These are phyloP conservation scores for Ptilonorhynchus violaceus DNA, from an alignment of 2,113 vertebrate species.

Conservation along the genomic window DNA sequence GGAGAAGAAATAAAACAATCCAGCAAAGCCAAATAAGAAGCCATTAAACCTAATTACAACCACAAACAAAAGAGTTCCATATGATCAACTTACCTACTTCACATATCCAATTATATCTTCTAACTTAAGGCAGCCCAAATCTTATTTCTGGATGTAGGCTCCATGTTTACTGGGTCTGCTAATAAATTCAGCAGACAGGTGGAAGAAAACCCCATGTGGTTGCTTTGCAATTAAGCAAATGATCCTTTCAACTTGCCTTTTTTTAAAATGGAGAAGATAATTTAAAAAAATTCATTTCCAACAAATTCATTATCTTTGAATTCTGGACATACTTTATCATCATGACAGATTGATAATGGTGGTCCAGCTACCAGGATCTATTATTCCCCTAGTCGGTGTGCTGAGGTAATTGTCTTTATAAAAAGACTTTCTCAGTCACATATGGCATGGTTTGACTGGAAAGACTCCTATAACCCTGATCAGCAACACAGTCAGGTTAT, in stretches of 20 bases:
- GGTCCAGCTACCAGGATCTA: background rate
- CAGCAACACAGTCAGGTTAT: background rate
- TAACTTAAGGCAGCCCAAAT: background rate
- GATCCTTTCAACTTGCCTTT: background rate
- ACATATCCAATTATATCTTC: background rate
- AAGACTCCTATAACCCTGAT: background rate
- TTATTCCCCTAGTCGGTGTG: background rate
- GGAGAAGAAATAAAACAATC: background rate
- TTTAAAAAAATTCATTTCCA: background rate
- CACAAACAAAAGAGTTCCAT: background rate
- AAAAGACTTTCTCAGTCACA: background rate
- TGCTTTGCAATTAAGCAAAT: background rate
- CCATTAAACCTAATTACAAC: background rate
- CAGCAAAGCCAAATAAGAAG: background rate
- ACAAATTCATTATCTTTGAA: background rate
- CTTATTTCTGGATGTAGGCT: background rate
- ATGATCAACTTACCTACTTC: background rate
- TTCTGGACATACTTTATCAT: background rate
- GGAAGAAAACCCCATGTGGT: background rate
- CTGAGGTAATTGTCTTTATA: background rate
- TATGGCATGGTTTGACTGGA: background rate
- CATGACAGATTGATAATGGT: background rate
- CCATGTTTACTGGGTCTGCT: background rate
- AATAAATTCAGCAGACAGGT: background rate
- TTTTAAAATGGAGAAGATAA: background rate